phyloP scores from a whole-genome alignment of 2,888 invertebrate species.

The Diplazon laetatorius region DNA sequence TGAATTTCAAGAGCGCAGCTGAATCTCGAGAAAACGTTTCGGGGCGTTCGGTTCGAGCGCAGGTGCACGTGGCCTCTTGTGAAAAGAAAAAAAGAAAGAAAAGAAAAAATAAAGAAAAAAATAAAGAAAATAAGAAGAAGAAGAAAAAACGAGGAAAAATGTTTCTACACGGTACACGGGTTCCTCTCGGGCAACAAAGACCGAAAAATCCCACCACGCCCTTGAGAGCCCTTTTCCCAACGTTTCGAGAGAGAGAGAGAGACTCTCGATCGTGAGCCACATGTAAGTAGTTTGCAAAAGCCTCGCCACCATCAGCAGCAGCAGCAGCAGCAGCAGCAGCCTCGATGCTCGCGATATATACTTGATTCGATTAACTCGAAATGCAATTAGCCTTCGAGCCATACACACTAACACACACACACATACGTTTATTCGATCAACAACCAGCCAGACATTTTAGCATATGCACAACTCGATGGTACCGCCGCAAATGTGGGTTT shows the following conservation, averaged over 20 bases:
- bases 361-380: slow-evolving; percentile 8
- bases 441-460: not conserved
- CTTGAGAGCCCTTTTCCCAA: not conserved
- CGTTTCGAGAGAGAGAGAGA: not conserved
- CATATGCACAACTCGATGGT: not conserved
- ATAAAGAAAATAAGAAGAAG: no score
- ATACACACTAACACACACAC: no score
- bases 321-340: not conserved
- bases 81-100: no score
- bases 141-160: no score
- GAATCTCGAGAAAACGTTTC: slow-evolving; percentile 25
- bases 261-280: not conserved
- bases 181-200: slow-evolving; percentile 36
- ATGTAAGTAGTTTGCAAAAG: no score
- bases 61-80: slow-evolving; percentile 42
- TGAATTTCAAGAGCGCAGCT: slow-evolving; percentile 45
- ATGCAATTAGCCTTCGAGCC: slow-evolving; percentile 15
- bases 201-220: slow-evolving; percentile 18
- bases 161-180: not conserved
- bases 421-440: not conserved
- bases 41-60: slow-evolving; percentile 24
- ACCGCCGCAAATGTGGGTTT: slow-evolving; percentile 17
- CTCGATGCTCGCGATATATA: not conserved
- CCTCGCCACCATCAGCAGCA: no score
- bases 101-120: no score